A percentile compares a stretch with the other conserved stretches of the same genome.
Evolutionary conservation across 2,113 vertebrate genomes (phyloP).

Genomic region (Chloebia gouldiae): DNA sequence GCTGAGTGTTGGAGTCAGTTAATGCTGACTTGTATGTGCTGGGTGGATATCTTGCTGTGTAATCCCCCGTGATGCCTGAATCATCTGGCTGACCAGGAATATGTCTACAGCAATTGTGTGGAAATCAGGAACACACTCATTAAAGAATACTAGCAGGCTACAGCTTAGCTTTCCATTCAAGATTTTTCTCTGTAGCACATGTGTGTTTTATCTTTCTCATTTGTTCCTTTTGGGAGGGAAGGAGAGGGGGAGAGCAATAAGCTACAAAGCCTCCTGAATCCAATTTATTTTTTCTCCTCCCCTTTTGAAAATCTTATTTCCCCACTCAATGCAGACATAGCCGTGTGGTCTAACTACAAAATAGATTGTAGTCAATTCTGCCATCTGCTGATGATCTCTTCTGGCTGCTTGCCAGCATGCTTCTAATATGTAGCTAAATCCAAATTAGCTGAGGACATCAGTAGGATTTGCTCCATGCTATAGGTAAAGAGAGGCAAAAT

Average conservation of each 20-base stretch:
- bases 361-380: slow-evolving; percentile 37
- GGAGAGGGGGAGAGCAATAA: neutral
- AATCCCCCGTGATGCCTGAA: neutral
- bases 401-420: neutral
- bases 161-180: neutral
- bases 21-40: neutral
- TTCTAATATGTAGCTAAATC: neutral
- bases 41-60: neutral
- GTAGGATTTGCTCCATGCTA: neutral
- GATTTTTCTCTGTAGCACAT: neutral
- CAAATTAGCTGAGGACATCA: neutral
- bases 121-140: neutral
- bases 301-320: neutral
- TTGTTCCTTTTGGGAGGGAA: neutral
- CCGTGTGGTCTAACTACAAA: neutral
- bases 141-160: neutral
- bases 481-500: neutral
- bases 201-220: neutral
- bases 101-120: neutral
- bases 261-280: neutral
- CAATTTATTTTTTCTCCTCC: neutral
- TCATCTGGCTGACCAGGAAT: neutral
- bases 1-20: neutral
- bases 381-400: slow-evolving; percentile 49
- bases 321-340: neutral